phyloP scores from a whole-genome alignment of 1,140 invertebrate species.

The Drosophila yakuba region DNA sequence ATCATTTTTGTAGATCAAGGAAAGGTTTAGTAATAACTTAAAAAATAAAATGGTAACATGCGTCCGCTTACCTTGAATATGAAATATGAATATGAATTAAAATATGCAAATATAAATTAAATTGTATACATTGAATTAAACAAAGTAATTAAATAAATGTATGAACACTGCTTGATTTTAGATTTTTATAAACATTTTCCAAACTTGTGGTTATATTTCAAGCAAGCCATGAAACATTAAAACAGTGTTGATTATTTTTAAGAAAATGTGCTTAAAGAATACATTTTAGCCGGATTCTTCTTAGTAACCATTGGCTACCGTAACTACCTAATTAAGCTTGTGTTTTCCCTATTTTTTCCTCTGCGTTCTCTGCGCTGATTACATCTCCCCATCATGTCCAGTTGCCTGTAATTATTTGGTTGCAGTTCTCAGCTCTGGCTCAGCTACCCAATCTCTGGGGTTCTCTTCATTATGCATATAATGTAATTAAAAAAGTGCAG shows the following conservation, averaged over 20 bases:
- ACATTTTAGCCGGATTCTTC: too few species aligned
- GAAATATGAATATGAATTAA: too few species aligned
- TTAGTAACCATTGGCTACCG: not conserved
- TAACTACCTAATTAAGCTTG: constrained; percentile 11
- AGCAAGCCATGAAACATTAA: too few species aligned
- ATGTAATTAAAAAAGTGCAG: constrained; percentile 73
- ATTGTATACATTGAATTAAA: not conserved
- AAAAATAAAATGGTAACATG: not conserved
- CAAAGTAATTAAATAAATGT: not conserved
- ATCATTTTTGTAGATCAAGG: not conserved
- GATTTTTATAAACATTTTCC: too few species aligned
- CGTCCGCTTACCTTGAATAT: too few species aligned
- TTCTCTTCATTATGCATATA: constrained; percentile 73
- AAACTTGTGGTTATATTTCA: too few species aligned
- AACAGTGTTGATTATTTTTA: not conserved
- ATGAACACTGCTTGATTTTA: too few species aligned
- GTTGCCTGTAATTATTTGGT: constrained; percentile 71
- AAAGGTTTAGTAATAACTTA: not conserved
- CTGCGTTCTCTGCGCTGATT: constrained; percentile 58
- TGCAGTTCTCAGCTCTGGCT: constrained; percentile 35
- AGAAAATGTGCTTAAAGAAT: not conserved
- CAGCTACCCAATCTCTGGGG: constrained; percentile 49
- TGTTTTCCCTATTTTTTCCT: not conserved
- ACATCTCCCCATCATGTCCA: constrained; percentile 61
- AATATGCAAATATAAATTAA: too few species aligned